Conservation (phyloP, 2,113 vertebrate genomes). For the Antechinus flavipes region DNA sequence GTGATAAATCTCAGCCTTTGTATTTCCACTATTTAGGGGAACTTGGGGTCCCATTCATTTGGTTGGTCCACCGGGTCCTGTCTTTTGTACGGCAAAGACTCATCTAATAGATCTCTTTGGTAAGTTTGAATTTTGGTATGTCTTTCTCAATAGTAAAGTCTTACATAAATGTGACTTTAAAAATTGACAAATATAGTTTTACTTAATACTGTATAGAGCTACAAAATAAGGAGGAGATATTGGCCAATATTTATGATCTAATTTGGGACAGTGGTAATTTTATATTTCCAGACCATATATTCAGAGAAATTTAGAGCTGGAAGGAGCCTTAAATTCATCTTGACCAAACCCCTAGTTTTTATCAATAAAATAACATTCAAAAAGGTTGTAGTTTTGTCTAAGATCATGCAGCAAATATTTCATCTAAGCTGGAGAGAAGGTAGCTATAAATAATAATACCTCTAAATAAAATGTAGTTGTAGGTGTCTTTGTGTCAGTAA, state of each 20-base stretch:
- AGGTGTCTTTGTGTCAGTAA: background rate
- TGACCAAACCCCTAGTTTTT: background rate
- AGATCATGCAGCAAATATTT: background rate
- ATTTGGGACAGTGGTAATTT: background rate
- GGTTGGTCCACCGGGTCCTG: background rate
- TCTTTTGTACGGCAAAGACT: background rate
- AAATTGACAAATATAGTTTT: background rate
- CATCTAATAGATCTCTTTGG: background rate
- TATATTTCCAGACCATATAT: background rate
- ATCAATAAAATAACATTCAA: background rate
- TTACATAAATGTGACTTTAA: background rate
- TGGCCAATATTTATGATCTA: background rate
- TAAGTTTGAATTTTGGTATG: background rate
- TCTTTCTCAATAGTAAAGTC: background rate
- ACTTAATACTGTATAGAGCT: background rate
- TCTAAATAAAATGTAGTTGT: background rate
- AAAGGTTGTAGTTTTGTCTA: background rate
- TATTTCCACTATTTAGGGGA: background rate
- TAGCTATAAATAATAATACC: background rate
- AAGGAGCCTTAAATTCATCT: background rate
- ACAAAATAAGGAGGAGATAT: background rate
- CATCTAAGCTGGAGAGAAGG: background rate
- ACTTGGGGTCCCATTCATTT: background rate
- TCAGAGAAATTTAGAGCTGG: background rate
- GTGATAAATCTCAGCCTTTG: background rate